Percentiles rank a stretch among this genome's conserved stretches.
Evolutionary conservation across 2,888 invertebrate genomes (phyloP).

Genomic region (Amphipyra berbera): DNA sequence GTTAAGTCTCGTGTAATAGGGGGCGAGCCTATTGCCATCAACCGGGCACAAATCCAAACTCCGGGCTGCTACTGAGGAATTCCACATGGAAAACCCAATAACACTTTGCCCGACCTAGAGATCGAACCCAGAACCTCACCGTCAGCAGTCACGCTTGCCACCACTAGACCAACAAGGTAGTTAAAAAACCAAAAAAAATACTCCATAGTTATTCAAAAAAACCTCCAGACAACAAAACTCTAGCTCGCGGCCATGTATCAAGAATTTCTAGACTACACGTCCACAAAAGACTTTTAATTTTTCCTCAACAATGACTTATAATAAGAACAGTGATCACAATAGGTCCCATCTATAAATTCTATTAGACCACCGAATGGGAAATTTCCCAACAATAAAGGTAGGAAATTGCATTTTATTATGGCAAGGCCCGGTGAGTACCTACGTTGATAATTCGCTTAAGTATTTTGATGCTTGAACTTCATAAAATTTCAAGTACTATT

Average conservation of each 20-base stretch:
- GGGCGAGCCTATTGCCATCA: too few species aligned
- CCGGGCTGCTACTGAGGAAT: too few species aligned
- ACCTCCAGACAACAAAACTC: not conserved
- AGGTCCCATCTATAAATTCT: constrained; percentile 47
- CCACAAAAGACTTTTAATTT: constrained; percentile 35
- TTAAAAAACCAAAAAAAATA: too few species aligned
- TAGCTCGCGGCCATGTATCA: constrained; percentile 11
- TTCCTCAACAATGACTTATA: constrained; percentile 29
- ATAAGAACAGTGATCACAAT: constrained; percentile 54
- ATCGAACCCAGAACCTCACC: too few species aligned
- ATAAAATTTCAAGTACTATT: constrained; percentile 31
- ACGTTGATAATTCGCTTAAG: constrained; percentile 54
- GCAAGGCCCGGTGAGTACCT: constrained; percentile 36
- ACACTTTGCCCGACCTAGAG: too few species aligned
- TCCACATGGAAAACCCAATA: too few species aligned
- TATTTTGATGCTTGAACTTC: constrained; percentile 39
- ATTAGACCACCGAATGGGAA: constrained; percentile 52
- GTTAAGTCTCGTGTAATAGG: too few species aligned
- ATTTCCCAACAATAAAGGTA: constrained; percentile 59
- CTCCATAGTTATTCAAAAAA: not conserved
- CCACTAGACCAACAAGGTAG: too few species aligned
- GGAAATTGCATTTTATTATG: constrained; percentile 65
- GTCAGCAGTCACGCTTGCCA: too few species aligned
- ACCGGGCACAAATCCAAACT: too few species aligned
- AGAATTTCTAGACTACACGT: constrained; percentile 3